These are phyloP conservation scores for Schizothorax lantsangensis DNA, from an alignment of 2,797 vertebrate genomes.

Conservation along the genomic window DNA sequence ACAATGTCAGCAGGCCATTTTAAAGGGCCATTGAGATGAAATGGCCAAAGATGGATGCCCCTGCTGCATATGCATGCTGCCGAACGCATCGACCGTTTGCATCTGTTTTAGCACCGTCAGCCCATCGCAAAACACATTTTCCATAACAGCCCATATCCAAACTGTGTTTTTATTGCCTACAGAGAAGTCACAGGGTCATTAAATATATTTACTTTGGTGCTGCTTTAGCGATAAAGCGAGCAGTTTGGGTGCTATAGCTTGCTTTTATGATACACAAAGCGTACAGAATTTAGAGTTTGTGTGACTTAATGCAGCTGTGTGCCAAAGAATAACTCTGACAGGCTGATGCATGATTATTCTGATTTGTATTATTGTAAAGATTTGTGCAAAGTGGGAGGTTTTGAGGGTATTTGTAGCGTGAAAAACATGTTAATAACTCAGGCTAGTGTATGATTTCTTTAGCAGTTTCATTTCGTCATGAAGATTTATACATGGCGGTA, in stretches of 20 bases:
- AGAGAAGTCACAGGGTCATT: slow-evolving; percentile 53
- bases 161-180: slow-evolving; percentile 54
- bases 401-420: slow-evolving; percentile 3
- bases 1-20: slow-evolving; percentile 74
- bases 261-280: slow-evolving; percentile 41
- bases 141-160: slow-evolving; percentile 43
- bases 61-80: slow-evolving; percentile 26
- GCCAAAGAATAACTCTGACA: slow-evolving; percentile 17
- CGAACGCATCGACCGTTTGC: slow-evolving; percentile 28
- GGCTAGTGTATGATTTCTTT: neutral
- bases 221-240: slow-evolving; percentile 44
- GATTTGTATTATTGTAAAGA: neutral
- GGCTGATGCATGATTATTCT: neutral
- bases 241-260: slow-evolving; percentile 32
- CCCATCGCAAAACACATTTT: slow-evolving; percentile 35
- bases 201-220: slow-evolving; percentile 50
- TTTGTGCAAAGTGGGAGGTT: neutral
- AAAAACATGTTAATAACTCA: neutral
- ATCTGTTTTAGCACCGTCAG: slow-evolving; percentile 55
- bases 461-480: neutral
- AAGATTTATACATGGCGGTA: no score
- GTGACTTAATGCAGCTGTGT: slow-evolving; percentile 6
- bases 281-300: slow-evolving; percentile 19
- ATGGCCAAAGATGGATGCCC: slow-evolving; percentile 49
- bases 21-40: slow-evolving; percentile 62